Percentiles rank a stretch among this genome's conserved stretches.
phyloP scores from a whole-genome alignment of 2,113 vertebrate genomes.

The Sapayoa aenigma region DNA sequence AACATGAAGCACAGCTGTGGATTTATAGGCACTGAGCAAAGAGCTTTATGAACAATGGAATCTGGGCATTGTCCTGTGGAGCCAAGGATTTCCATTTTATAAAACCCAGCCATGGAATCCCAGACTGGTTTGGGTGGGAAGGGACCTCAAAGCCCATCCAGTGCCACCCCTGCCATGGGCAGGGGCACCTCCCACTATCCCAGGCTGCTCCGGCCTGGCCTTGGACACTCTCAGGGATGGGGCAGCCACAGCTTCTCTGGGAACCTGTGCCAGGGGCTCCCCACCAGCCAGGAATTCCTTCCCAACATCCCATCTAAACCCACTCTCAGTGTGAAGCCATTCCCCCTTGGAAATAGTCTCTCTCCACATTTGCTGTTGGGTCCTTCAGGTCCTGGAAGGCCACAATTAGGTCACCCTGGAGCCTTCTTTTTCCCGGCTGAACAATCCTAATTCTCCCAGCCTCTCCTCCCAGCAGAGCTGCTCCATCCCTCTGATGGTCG shows the following conservation, averaged over 20 bases:
- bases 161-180: neutral
- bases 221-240: neutral
- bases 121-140: neutral
- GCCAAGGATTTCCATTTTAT: too few species aligned
- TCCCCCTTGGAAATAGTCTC: neutral
- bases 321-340: neutral
- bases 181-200: neutral
- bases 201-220: neutral
- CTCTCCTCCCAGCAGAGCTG: neutral
- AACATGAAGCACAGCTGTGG: accelerated
- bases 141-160: neutral
- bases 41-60: too few species aligned
- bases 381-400: neutral
- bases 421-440: neutral
- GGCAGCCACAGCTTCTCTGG: neutral
- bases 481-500: neutral
- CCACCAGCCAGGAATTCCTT: neutral
- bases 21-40: neutral
- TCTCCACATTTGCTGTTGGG: neutral
- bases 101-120: neutral
- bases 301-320: neutral
- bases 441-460: neutral
- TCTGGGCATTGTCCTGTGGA: too few species aligned
- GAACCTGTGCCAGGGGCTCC: neutral
- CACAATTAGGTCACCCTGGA: neutral